Evolutionary conservation across 2,797 vertebrate species (phyloP).

Genomic region (Lepilemur ruficaudatus): DNA sequence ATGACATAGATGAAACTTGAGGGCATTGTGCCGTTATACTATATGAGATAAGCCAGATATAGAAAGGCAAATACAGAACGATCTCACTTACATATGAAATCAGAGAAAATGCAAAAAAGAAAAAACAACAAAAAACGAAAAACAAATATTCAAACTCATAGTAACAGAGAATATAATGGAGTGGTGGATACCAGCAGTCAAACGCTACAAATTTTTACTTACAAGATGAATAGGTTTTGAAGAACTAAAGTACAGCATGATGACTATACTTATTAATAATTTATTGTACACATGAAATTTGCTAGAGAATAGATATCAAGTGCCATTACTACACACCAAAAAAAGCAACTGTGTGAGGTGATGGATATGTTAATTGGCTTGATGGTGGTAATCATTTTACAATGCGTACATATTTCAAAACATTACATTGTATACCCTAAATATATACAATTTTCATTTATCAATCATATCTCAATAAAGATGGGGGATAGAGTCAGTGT

Average conservation of each 20-base stretch:
- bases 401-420: not conserved
- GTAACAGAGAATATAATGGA: not conserved
- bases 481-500: too few relatives aligned
- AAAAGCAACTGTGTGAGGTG: not conserved
- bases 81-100: not conserved
- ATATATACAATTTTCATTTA: not conserved
- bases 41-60: not conserved
- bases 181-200: too few relatives aligned
- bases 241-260: not conserved
- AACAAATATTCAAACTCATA: not conserved
- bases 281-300: not conserved
- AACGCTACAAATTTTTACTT: not conserved
- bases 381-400: not conserved
- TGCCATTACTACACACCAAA: not conserved
- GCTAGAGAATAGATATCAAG: not conserved
- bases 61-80: not conserved
- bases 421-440: not conserved
- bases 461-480: not conserved
- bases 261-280: not conserved
- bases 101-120: not conserved
- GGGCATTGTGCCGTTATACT: too few relatives aligned
- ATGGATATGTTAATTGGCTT: not conserved
- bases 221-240: not conserved
- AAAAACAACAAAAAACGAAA: too few relatives aligned
- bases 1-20: not conserved